Evolutionary conservation across 1,140 invertebrate genomes (phyloP).

Genomic region (Coboldia fuscipes): DNA sequence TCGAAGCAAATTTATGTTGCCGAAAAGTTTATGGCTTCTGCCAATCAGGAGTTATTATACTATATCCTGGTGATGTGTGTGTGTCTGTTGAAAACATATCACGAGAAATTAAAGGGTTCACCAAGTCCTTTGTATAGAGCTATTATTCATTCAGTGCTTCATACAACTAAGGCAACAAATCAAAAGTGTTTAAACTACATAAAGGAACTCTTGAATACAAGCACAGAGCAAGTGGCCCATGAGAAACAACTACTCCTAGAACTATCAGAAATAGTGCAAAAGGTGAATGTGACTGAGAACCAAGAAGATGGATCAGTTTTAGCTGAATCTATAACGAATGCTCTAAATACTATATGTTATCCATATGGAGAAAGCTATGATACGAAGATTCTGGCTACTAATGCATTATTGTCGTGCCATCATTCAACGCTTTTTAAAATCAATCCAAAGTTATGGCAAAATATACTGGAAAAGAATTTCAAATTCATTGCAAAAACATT

Average conservation of each 20-base stretch:
- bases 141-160: conserved; percentile 36
- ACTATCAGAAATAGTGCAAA: conserved; percentile 31
- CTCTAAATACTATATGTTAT: conserved; percentile 12
- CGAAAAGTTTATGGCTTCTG: conserved; percentile 54
- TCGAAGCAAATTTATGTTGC: conserved; percentile 62
- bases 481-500: conserved; percentile 10
- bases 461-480: conserved; percentile 9
- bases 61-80: conserved; percentile 39
- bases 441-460: conserved; percentile 19
- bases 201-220: conserved; percentile 14
- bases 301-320: conserved; percentile 19
- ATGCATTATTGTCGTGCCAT: conserved; percentile 40
- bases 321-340: conserved; percentile 19
- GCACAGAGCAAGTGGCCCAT: conserved; percentile 18
- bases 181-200: conserved; percentile 17
- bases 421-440: conserved; percentile 33
- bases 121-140: conserved; percentile 32
- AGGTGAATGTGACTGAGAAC: conserved; percentile 26
- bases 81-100: conserved; percentile 35
- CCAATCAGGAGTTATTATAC: conserved; percentile 42
- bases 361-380: conserved; percentile 25
- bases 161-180: conserved; percentile 17
- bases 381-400: conserved; percentile 28
- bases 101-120: conserved; percentile 30
- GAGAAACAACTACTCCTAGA: conserved; percentile 32